A percentile compares a stretch with the other conserved stretches of the same genome.
phyloP scores from a whole-genome alignment of 2,888 invertebrate species.

The Colostygia pectinataria region DNA sequence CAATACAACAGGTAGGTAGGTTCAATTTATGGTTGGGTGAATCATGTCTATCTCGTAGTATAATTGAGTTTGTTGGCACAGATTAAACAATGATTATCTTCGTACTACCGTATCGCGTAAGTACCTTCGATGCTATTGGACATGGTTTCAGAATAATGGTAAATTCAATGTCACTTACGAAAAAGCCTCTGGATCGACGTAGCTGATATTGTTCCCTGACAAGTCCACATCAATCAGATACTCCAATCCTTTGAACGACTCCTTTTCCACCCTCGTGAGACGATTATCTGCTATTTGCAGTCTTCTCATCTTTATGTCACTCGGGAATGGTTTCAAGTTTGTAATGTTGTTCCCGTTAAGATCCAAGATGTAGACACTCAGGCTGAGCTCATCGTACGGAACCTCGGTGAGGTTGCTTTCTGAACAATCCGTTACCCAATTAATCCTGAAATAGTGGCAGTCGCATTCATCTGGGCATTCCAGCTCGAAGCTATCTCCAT shows the following conservation, averaged over 20 bases:
- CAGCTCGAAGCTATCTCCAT: slow-evolving; percentile 85
- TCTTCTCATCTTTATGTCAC: slow-evolving; percentile 86
- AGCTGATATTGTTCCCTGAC: slow-evolving; percentile 85
- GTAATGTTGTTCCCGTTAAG: slow-evolving; percentile 87
- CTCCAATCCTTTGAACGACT: slow-evolving; percentile 85
- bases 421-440: slow-evolving; percentile 90
- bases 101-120: slow-evolving; percentile 3
- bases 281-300: slow-evolving; percentile 87
- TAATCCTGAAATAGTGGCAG: slow-evolving; percentile 89
- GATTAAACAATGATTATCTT: slow-evolving; percentile 23
- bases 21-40: slow-evolving; percentile 22
- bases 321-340: slow-evolving; percentile 83
- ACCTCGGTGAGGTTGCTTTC: slow-evolving; percentile 88
- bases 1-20: slow-evolving; percentile 25
- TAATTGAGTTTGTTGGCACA: slow-evolving; percentile 20
- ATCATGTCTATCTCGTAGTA: slow-evolving; percentile 16
- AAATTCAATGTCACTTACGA: slow-evolving; percentile 71
- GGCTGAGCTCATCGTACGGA: slow-evolving; percentile 86
- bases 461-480: slow-evolving; percentile 89
- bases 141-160: background rate
- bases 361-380: slow-evolving; percentile 87
- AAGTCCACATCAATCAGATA: slow-evolving; percentile 88
- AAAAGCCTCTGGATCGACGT: slow-evolving; percentile 86
- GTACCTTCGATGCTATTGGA: background rate
- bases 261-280: slow-evolving; percentile 82